These are phyloP conservation scores for Oasisia sp. DNA, from an alignment of 2,888 invertebrate genomes.

Conservation along the genomic window DNA sequence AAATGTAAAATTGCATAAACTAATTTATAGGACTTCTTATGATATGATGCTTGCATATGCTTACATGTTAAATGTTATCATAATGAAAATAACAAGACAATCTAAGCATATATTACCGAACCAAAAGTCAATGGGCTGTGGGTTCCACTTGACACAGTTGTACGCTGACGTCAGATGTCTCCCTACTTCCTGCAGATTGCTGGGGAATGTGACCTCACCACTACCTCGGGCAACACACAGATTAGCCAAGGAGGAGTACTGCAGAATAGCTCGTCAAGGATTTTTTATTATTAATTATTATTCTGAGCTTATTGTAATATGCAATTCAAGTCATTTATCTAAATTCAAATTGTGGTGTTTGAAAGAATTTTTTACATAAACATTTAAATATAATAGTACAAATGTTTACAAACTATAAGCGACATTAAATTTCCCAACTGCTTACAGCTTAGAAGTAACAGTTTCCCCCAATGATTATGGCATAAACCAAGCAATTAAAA, in stretches of 20 bases:
- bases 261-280: slow-evolving; percentile 20
- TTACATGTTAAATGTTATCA: background rate
- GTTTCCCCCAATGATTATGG: too few species aligned
- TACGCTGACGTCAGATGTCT: slow-evolving; percentile 49
- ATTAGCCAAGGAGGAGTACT: slow-evolving; percentile 32
- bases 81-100: background rate
- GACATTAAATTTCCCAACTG: background rate
- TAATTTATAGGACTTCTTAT: background rate
- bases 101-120: slow-evolving; percentile 45
- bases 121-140: slow-evolving; percentile 61
- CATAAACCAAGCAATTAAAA: too few species aligned
- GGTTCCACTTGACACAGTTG: slow-evolving; percentile 60
- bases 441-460: background rate
- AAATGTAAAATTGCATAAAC: too few species aligned
- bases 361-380: background rate
- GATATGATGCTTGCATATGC: background rate
- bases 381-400: background rate
- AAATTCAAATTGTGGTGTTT: background rate
- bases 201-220: slow-evolving; percentile 46
- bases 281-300: background rate
- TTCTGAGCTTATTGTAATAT: background rate
- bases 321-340: background rate
- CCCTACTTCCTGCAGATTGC: slow-evolving; percentile 43
- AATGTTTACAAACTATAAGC: background rate
- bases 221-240: slow-evolving; percentile 58